A percentile compares a stretch with the other conserved stretches of the same genome.
Conservation (phyloP, 2,888 invertebrate genomes). For the Halictus quadricinctus region DNA sequence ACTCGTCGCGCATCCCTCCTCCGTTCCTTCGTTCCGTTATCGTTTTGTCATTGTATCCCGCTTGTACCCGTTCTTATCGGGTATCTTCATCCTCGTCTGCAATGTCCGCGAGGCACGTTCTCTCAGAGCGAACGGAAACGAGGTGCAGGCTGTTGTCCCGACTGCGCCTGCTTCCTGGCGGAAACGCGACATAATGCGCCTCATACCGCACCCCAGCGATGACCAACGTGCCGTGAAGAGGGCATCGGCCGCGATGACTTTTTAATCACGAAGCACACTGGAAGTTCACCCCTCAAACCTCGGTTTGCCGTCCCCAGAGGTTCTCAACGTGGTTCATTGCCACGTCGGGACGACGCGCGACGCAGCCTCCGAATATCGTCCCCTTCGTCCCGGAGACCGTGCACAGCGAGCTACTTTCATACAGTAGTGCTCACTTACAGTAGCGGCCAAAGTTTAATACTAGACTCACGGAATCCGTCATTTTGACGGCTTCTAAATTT, state of each 20-base stretch:
- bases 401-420: neutral
- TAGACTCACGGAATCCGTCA: no score
- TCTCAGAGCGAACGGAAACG: slow-evolving; percentile 63
- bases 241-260: slow-evolving; percentile 70
- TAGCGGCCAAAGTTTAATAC: neutral
- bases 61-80: slow-evolving; percentile 12
- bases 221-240: slow-evolving; percentile 71
- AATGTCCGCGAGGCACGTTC: slow-evolving; percentile 60
- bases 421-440: neutral
- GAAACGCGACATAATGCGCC: slow-evolving; percentile 70
- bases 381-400: neutral
- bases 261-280: slow-evolving; percentile 69
- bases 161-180: slow-evolving; percentile 71
- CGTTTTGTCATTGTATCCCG: slow-evolving; percentile 16
- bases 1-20: slow-evolving; percentile 15
- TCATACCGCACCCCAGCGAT: slow-evolving; percentile 70
- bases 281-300: slow-evolving; percentile 64
- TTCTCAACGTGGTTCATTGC: slow-evolving; percentile 54
- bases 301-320: slow-evolving; percentile 46
- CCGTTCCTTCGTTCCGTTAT: slow-evolving; percentile 22
- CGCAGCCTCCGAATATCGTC: neutral
- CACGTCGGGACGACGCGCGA: neutral
- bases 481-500: no score
- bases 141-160: slow-evolving; percentile 64
- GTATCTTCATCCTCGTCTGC: slow-evolving; percentile 43